A percentile compares a stretch with the other conserved stretches of the same genome.
Evolutionary conservation across 1,140 invertebrate species (phyloP).

Genomic region (Drosophila kikkawai): DNA sequence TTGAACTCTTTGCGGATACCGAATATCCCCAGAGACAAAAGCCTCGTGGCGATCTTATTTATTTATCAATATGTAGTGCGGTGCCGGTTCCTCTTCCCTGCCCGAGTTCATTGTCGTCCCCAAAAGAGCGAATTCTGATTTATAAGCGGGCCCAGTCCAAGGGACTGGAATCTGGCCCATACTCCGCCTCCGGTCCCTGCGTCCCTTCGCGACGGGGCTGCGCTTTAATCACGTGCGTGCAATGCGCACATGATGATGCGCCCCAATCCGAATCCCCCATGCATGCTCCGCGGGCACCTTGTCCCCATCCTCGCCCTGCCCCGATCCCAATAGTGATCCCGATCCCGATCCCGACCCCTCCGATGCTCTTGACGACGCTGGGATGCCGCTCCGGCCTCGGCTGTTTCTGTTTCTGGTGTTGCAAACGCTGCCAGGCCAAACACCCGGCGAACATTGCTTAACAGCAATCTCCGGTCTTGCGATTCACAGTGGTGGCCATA

Average conservation of each 20-base stretch:
- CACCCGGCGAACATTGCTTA: constrained; percentile 71
- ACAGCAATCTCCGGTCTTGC: constrained; percentile 51
- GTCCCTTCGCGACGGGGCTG: constrained; percentile 68
- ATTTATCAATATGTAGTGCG: constrained; percentile 80
- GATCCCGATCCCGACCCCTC: constrained; percentile 30
- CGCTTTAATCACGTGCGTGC: constrained; percentile 82
- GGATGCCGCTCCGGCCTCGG: constrained; percentile 44
- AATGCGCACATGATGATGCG: constrained; percentile 78
- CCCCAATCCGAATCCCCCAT: constrained; percentile 57
- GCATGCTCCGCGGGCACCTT: constrained; percentile 11
- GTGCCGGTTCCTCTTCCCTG: not conserved
- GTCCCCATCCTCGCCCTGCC: not conserved
- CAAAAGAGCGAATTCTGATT: constrained; percentile 77
- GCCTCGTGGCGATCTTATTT: constrained; percentile 78
- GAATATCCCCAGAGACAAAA: constrained; percentile 65
- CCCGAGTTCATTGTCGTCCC: constrained; percentile 72
- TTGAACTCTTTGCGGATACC: constrained; percentile 56
- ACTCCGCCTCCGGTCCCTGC: not conserved
- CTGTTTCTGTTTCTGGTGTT: constrained; percentile 55
- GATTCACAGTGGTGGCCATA: constrained; percentile 23
- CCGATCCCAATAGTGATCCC: constrained; percentile 18
- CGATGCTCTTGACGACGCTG: constrained; percentile 54
- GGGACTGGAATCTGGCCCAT: constrained; percentile 4
- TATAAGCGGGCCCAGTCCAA: constrained; percentile 60
- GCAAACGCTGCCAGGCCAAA: constrained; percentile 75